Conservation (phyloP, 2,797 vertebrate species). For the Myoxocephalus aenaeus region DNA sequence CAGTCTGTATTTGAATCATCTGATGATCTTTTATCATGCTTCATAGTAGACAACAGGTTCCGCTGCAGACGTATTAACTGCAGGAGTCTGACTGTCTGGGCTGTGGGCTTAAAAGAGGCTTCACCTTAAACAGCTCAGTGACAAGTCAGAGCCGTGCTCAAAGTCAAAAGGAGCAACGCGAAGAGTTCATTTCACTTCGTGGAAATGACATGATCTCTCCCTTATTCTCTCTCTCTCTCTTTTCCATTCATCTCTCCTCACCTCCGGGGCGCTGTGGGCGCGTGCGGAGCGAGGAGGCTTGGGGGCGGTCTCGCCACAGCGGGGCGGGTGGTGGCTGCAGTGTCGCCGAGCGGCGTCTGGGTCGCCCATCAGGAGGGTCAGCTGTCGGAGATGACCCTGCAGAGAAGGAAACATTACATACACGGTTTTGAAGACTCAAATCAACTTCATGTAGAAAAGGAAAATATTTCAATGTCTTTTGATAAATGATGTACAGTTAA, state of each 20-base stretch:
- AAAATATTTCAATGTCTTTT: not conserved
- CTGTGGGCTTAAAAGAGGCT: slow-evolving; percentile 23
- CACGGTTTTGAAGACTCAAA: not conserved
- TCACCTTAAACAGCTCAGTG: slow-evolving; percentile 41
- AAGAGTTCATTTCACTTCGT: not conserved
- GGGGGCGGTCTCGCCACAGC: slow-evolving; percentile 59
- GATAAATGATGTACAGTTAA: not conserved
- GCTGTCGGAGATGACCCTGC: slow-evolving; percentile 87
- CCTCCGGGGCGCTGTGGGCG: slow-evolving; percentile 63
- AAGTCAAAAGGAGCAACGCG: slow-evolving; percentile 8
- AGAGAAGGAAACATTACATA: not conserved
- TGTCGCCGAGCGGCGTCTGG: slow-evolving; percentile 82
- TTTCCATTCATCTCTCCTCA: slow-evolving; percentile 47
- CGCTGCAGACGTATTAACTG: slow-evolving; percentile 19
- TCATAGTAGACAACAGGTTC: slow-evolving; percentile 14
- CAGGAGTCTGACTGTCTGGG: slow-evolving; percentile 61
- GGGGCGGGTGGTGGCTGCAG: slow-evolving; percentile 76
- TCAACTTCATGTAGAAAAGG: not conserved
- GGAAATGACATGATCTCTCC: not conserved
- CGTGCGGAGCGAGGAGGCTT: slow-evolving; percentile 69
- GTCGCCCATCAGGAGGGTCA: slow-evolving; percentile 88
- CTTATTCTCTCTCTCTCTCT: not conserved
- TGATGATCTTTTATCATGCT: slow-evolving; percentile 42
- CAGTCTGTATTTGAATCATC: slow-evolving; percentile 32
- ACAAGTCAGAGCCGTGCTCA: slow-evolving; percentile 11